These are phyloP conservation scores for Drosophila koepferae DNA, from an alignment of 2,888 invertebrate species.

Conservation along the genomic window DNA sequence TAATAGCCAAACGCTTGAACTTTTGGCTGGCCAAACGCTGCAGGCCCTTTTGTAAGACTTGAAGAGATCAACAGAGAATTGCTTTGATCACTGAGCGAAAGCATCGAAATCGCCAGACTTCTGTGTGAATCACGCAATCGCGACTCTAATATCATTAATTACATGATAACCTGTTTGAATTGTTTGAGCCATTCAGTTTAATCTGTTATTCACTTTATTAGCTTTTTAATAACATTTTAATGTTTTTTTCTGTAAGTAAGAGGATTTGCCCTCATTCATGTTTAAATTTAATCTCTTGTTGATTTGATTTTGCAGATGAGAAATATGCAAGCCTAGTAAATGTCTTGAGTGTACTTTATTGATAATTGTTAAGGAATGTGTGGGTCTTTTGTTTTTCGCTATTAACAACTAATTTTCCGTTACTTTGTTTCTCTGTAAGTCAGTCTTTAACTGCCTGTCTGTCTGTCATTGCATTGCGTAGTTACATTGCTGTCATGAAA, in stretches of 20 bases:
- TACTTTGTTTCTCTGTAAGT: neutral
- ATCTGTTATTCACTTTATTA: conserved; percentile 1
- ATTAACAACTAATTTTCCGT: neutral
- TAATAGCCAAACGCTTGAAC: conserved; percentile 48
- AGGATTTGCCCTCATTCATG: neutral
- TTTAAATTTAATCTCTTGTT: neutral
- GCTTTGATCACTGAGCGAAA: conserved; percentile 31
- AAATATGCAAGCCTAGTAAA: neutral
- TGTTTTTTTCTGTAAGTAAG: neutral
- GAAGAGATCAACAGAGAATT: conserved; percentile 26
- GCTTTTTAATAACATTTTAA: conserved; percentile 1
- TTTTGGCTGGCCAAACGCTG: conserved; percentile 40
- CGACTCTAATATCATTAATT: conserved; percentile 13
- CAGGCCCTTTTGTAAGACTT: conserved; percentile 29
- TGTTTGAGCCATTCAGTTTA: neutral
- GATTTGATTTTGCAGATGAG: neutral
- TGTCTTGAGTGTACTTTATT: neutral
- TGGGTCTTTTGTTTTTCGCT: neutral
- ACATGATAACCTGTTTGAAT: conserved; percentile 12
- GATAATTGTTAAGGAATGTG: neutral
- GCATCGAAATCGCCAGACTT: conserved; percentile 32
- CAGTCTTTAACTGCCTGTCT: neutral
- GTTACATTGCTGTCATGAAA: no score
- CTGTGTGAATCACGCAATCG: conserved; percentile 12
- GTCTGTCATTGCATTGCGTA: no score